phyloP scores from a whole-genome alignment of 2,113 vertebrate genomes.

The Ardeotis arabs region DNA sequence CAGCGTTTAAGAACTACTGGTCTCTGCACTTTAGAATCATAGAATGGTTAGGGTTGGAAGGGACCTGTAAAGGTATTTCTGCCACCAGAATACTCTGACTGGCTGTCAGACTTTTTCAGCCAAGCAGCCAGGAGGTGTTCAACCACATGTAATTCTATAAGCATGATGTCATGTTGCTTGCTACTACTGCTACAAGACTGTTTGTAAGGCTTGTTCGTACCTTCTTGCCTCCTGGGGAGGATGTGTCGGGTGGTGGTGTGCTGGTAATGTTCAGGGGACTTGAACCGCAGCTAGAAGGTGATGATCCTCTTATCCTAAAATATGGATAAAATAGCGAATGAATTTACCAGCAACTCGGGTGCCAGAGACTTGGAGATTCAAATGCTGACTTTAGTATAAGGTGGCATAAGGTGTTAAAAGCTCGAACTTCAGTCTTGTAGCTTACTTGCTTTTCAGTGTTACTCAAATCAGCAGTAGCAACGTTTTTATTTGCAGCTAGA shows the following conservation, averaged over 20 bases:
- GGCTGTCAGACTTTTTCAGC: background rate
- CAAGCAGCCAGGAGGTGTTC: background rate
- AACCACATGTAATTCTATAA: fast-evolving
- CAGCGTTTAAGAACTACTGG: background rate
- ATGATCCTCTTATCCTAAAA: slow-evolving; percentile 93
- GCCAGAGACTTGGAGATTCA: background rate
- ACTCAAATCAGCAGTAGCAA: background rate
- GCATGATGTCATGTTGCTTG: fast-evolving
- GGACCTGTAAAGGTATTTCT: background rate
- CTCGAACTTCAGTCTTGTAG: background rate
- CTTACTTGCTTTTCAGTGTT: background rate
- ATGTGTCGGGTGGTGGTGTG: slow-evolving; percentile 92
- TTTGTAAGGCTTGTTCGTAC: slow-evolving; percentile 55
- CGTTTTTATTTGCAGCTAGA: background rate
- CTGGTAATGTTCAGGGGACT: slow-evolving; percentile 96
- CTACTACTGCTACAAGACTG: background rate
- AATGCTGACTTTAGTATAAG: background rate
- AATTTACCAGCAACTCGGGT: background rate
- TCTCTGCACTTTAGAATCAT: background rate
- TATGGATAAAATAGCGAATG: background rate
- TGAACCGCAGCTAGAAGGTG: slow-evolving; percentile 96
- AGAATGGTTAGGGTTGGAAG: too few species aligned
- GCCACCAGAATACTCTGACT: background rate
- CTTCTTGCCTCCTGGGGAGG: slow-evolving; percentile 95
- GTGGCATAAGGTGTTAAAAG: background rate